Conservation (phyloP, 2,113 vertebrate species). For the Ochotona curzoniae region DNA sequence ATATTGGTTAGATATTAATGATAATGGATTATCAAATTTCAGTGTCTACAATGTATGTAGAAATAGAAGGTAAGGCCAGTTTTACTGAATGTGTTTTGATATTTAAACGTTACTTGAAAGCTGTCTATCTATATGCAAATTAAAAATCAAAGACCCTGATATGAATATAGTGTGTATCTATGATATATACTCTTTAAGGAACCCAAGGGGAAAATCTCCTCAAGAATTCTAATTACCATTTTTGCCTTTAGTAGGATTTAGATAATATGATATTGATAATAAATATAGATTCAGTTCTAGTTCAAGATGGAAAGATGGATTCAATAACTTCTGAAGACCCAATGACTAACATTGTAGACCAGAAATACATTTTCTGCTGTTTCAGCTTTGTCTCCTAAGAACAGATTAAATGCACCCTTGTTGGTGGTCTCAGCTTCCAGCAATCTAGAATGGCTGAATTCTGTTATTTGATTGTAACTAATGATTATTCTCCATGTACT, state of each 20-base stretch:
- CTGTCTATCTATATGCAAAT: slow-evolving; percentile 41
- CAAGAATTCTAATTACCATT: slow-evolving; percentile 40
- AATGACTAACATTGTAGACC: slow-evolving; percentile 25
- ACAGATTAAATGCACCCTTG: slow-evolving; percentile 23
- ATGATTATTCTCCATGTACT: slow-evolving; percentile 44
- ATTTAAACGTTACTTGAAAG: slow-evolving; percentile 62
- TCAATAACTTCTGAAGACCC: slow-evolving; percentile 43
- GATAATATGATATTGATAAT: slow-evolving; percentile 50
- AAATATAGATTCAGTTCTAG: slow-evolving; percentile 57
- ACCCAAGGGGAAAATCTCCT: background rate
- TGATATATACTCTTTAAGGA: slow-evolving; percentile 49
- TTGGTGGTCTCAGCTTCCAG: slow-evolving; percentile 7
- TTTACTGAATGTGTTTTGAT: slow-evolving; percentile 48
- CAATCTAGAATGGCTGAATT: slow-evolving; percentile 43
- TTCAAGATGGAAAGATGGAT: slow-evolving; percentile 58
- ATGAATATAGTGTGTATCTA: slow-evolving; percentile 36
- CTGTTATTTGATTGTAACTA: slow-evolving; percentile 52
- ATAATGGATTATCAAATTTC: slow-evolving; percentile 55
- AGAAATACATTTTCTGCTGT: slow-evolving; percentile 45
- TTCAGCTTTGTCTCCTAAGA: slow-evolving; percentile 12
- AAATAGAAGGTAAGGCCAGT: slow-evolving; percentile 15
- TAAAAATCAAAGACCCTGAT: slow-evolving; percentile 58
- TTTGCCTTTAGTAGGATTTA: slow-evolving; percentile 62
- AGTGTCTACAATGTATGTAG: slow-evolving; percentile 34
- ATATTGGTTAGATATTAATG: slow-evolving; percentile 59